Base-by-base conservation (phyloP, 2,888 invertebrate species). In the Lepidonotus clava region DNA sequence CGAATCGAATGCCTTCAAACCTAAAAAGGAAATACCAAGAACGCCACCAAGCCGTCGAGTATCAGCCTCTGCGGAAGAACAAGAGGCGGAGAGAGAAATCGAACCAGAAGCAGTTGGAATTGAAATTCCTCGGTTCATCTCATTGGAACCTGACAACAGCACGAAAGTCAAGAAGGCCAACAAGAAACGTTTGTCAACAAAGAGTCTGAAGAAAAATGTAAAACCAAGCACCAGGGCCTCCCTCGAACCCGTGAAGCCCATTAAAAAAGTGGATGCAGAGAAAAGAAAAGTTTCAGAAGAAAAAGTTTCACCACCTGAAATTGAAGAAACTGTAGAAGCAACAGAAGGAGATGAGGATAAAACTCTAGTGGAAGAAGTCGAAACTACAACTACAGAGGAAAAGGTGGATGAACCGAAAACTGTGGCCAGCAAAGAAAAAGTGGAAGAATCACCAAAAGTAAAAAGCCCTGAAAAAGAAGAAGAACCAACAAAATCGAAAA, bases 161-260 rank as follows among this genome's bases (percentile, higher is more conserved):
- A 61, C 28, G 2, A 61, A 28, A 24, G 11, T 11, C 14, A 71
- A 71, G 21, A 21, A 34, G 8, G 38, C 34, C n/a, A 71, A 56
- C 8, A 56, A 71, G 38, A 71, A 71, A 71, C 71, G 38, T 36
- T 71, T n/a, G 18, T 71, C 71, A 36, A n/a, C n/a, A n/a, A n/a
- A n/a, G n/a, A n/a, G n/a, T n/a, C n/a, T n/a, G n/a, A n/a, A n/a
- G n/a, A n/a, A n/a, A n/a, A n/a, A n/a, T n/a, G n/a, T n/a, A n/a
- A n/a, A n/a, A n/a, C n/a, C n/a, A n/a, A n/a, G n/a, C n/a, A n/a
- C n/a, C n/a, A n/a, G n/a, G n/a, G n/a, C n/a, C n/a, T n/a, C n/a
- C n/a, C n/a, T n/a, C 8, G 8, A 8, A 46, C 18, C 46, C 18
- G 46, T 18, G 18, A 8, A 46, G 46, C 8, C 18, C 46, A 11